These are phyloP conservation scores for Lypha dubia DNA, from an alignment of 2,888 invertebrate genomes.

Conservation along the genomic window DNA sequence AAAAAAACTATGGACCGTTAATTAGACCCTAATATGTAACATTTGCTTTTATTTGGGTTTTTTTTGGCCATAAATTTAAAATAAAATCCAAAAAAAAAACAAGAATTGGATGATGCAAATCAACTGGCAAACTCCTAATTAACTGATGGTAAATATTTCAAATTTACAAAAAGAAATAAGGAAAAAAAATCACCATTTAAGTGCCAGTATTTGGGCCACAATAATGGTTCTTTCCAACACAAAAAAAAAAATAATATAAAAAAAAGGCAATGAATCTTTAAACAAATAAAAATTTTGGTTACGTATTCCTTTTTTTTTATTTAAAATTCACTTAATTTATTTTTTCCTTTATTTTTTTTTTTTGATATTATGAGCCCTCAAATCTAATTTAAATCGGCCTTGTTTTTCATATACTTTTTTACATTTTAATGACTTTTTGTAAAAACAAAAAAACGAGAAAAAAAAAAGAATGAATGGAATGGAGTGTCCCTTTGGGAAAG, in stretches of 20 bases:
- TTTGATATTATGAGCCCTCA: slow-evolving; percentile 14
- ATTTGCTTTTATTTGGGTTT: background rate
- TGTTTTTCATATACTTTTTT: slow-evolving; percentile 35
- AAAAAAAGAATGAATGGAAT: slow-evolving; percentile 38
- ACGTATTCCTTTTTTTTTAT: slow-evolving; percentile 7
- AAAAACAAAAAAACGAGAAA: too few relatives aligned
- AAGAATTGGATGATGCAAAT: slow-evolving; percentile 55
- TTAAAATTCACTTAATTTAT: slow-evolving; percentile 46
- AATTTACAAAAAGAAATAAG: slow-evolving; percentile 5
- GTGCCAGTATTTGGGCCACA: slow-evolving; percentile 51
- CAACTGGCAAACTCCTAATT: slow-evolving; percentile 68
- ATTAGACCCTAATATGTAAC: slow-evolving; percentile 61
- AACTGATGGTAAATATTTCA: slow-evolving; percentile 64
- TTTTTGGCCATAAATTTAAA: slow-evolving; percentile 44
- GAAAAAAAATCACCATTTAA: slow-evolving; percentile 29
- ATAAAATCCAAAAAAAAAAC: slow-evolving; percentile 21
- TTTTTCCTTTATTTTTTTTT: slow-evolving; percentile 40
- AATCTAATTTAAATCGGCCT: slow-evolving; percentile 37
- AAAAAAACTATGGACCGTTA: slow-evolving; percentile 46
- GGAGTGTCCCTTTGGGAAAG: slow-evolving; percentile 66
- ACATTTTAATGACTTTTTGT: slow-evolving; percentile 49
- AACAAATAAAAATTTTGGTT: slow-evolving; percentile 58
- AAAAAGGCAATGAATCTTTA: slow-evolving; percentile 53
- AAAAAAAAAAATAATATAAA: too few relatives aligned
- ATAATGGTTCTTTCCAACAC: slow-evolving; percentile 52